Percentiles rank a stretch among this genome's conserved stretches.
These are phyloP conservation scores for Montipora efflorescens DNA, from an alignment of 64 coral and sea anemone genomes.

Conservation along the genomic window DNA sequence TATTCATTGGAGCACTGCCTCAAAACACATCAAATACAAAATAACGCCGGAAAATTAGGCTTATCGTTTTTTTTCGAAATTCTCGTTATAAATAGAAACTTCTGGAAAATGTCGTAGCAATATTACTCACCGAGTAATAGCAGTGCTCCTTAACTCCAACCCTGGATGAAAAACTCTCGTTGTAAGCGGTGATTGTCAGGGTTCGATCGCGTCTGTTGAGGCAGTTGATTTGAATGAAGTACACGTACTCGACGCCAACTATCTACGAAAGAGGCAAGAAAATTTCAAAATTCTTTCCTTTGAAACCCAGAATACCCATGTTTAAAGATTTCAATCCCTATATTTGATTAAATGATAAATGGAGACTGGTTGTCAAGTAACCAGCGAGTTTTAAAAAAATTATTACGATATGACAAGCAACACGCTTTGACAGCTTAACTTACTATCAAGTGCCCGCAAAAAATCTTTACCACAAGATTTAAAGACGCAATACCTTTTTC, in stretches of 20 bases:
- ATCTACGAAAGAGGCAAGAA: conserved; percentile 69
- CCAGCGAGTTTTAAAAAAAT: neutral
- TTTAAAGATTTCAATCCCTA: neutral
- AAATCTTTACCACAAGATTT: neutral
- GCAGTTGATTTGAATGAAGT: conserved; percentile 96
- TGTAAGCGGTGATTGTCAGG: conserved; percentile 81
- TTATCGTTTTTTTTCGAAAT: too few species aligned
- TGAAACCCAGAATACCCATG: neutral
- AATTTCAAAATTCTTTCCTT: neutral
- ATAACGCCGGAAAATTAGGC: neutral
- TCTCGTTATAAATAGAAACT: neutral
- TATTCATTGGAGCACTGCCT: neutral
- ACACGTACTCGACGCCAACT: conserved; percentile 96
- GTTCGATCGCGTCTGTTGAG: conserved; percentile 89
- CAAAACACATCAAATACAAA: conserved; percentile 2
- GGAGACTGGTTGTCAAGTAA: neutral
- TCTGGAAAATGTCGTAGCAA: neutral
- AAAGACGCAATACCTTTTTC: conserved; percentile 78
- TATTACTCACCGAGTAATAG: conserved; percentile 92
- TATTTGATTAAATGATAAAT: too few species aligned
- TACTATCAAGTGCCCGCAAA: neutral
- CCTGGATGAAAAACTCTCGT: conserved; percentile 97
- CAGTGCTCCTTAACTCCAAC: conserved; percentile 89
- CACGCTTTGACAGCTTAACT: too few species aligned
- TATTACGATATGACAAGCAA: too few species aligned